Conservation (phyloP, 37 sponge, comb jelly and placozoan genomes). For the Lycopodina hypogea region DNA sequence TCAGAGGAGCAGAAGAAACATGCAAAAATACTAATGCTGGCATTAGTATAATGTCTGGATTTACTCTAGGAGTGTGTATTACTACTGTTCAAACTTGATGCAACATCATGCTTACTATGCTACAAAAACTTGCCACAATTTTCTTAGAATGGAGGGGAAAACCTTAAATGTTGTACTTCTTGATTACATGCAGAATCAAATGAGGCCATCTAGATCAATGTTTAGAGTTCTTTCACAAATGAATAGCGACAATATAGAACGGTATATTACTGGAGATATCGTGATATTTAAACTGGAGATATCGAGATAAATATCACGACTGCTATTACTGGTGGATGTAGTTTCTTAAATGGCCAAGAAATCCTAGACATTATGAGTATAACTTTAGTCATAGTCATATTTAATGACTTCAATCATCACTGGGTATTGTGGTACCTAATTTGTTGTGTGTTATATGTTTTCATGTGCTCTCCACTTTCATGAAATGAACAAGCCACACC, state of each 20-base stretch:
- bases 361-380: neutral
- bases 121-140: neutral
- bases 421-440: too few species aligned
- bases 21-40: neutral
- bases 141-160: neutral
- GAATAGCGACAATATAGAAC: constrained; percentile 2
- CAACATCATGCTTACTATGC: neutral
- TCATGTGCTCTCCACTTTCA: too few species aligned
- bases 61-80: constrained; percentile 2
- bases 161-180: constrained; percentile 21
- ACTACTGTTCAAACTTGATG: neutral
- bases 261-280: neutral
- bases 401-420: too few species aligned
- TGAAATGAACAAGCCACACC: too few species aligned
- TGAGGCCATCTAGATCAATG: neutral
- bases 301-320: neutral
- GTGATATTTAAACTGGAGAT: neutral
- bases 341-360: neutral
- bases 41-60: neutral
- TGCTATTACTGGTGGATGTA: neutral
- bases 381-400: too few species aligned
- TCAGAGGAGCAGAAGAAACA: neutral
- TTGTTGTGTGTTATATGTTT: too few species aligned
- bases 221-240: neutral
- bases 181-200: constrained; percentile 3